A percentile compares a stretch with the other conserved stretches of the same genome.
phyloP scores from a whole-genome alignment of 1,140 invertebrate genomes.

The Catajapyx aquilonaris region DNA sequence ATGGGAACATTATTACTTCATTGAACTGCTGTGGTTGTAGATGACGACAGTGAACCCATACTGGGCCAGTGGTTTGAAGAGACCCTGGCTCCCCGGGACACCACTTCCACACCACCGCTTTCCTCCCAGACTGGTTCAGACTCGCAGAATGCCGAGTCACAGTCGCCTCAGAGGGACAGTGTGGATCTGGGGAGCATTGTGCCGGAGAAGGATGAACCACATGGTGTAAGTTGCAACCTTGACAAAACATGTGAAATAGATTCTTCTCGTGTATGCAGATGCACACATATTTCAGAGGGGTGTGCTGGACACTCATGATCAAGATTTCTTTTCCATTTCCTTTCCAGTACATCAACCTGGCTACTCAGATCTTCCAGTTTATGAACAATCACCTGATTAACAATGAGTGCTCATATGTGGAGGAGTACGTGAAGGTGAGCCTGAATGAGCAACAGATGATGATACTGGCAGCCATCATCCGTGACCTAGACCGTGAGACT shows the following conservation, averaged over 20 bases:
- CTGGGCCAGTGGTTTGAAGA: slow-evolving; percentile 84
- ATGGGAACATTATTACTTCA: neutral
- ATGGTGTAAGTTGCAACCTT: slow-evolving; percentile 47
- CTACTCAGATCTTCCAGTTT: slow-evolving; percentile 54
- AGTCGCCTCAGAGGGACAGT: slow-evolving; percentile 12
- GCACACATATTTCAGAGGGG: neutral
- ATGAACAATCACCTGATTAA: slow-evolving; percentile 45
- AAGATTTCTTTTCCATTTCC: slow-evolving; percentile 8
- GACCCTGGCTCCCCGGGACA: slow-evolving; percentile 56
- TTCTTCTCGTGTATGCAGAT: no score
- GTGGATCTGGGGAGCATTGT: slow-evolving; percentile 32
- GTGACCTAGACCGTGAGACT: slow-evolving; percentile 67
- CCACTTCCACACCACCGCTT: slow-evolving; percentile 15
- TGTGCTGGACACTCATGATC: slow-evolving; percentile 1
- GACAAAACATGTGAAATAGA: no score
- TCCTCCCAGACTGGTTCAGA: no score
- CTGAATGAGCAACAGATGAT: slow-evolving; percentile 57
- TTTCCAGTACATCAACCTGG: slow-evolving; percentile 53
- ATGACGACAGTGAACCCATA: slow-evolving; percentile 74
- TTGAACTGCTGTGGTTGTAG: slow-evolving; percentile 11
- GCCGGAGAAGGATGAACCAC: slow-evolving; percentile 74
- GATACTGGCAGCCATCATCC: slow-evolving; percentile 57
- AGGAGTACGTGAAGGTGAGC: slow-evolving; percentile 33
- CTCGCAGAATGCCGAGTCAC: slow-evolving; percentile 14
- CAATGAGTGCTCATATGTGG: slow-evolving; percentile 32